A percentile compares a stretch with the other conserved stretches of the same genome.
phyloP scores from a whole-genome alignment of 2,113 vertebrate species.

The Campylomormyrus numenius region DNA sequence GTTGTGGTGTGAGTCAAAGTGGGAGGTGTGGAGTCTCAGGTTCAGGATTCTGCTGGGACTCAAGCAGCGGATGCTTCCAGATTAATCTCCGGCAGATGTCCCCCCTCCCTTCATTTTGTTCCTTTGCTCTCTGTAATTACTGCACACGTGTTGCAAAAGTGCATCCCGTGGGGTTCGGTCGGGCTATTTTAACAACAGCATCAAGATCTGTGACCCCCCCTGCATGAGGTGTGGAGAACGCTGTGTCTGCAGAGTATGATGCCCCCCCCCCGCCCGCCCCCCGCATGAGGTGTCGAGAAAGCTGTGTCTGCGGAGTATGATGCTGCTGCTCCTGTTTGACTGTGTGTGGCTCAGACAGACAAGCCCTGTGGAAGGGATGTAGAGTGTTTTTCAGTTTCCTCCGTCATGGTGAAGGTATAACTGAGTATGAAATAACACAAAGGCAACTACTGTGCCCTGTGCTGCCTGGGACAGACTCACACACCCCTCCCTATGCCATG shows the following conservation, averaged over 20 bases:
- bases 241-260: not conserved
- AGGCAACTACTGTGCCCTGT: not conserved
- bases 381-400: not conserved
- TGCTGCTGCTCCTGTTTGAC: not conserved
- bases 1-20: not conserved
- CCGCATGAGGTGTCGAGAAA: not conserved
- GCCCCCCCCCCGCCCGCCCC: no score
- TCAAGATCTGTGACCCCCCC: not conserved
- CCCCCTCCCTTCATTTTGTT: not conserved
- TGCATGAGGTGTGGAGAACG: no score
- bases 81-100: not conserved
- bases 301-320: not conserved
- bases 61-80: not conserved
- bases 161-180: not conserved
- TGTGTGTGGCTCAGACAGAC: not conserved
- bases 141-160: not conserved
- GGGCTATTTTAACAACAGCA: not conserved
- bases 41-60: not conserved
- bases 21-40: not conserved
- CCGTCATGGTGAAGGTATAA: not conserved
- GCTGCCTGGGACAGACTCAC: not conserved
- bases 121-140: not conserved
- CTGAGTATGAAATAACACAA: not conserved
- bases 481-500: not conserved
- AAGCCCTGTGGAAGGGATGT: not conserved